These are phyloP conservation scores for Cheilosia variabilis DNA, from an alignment of 2,888 invertebrate genomes.

Conservation along the genomic window DNA sequence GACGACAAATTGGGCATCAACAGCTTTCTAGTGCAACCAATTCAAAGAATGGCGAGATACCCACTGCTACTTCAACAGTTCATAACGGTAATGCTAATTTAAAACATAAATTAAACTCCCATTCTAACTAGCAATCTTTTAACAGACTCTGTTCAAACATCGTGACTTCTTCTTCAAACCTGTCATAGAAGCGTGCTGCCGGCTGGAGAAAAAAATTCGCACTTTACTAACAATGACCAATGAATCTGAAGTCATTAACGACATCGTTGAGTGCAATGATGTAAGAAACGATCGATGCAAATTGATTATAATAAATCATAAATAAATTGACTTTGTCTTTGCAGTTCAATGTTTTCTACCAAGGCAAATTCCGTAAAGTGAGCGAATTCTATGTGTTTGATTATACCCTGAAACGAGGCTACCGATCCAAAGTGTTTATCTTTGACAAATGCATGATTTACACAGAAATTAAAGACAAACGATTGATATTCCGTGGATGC, in stretches of 20 bases:
- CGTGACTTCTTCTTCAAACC: constrained; percentile 82
- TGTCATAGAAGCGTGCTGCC: constrained; percentile 82
- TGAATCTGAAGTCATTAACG: constrained; percentile 83
- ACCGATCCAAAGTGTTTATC: constrained; percentile 82
- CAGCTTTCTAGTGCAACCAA: constrained; percentile 83
- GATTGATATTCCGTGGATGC: constrained; percentile 82
- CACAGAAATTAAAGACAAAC: constrained; percentile 82
- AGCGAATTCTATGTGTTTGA: constrained; percentile 82
- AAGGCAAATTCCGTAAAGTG: constrained; percentile 83
- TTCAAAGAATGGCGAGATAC: constrained; percentile 83
- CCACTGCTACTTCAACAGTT: constrained; percentile 82
- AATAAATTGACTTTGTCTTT: constrained; percentile 24
- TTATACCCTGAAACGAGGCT: constrained; percentile 80
- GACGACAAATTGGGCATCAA: constrained; percentile 83
- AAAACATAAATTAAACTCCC: background rate
- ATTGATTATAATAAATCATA: background rate
- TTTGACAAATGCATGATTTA: constrained; percentile 83
- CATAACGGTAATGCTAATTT: constrained; percentile 79
- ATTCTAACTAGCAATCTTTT: background rate
- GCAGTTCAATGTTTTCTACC: constrained; percentile 82
- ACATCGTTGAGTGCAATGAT: constrained; percentile 82
- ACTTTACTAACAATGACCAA: constrained; percentile 81
- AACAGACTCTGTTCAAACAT: constrained; percentile 81
- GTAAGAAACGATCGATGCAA: constrained; percentile 72
- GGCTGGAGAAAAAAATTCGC: constrained; percentile 82